phyloP scores from a whole-genome alignment of 2,797 vertebrate species.

The Sebastes melanostomus region DNA sequence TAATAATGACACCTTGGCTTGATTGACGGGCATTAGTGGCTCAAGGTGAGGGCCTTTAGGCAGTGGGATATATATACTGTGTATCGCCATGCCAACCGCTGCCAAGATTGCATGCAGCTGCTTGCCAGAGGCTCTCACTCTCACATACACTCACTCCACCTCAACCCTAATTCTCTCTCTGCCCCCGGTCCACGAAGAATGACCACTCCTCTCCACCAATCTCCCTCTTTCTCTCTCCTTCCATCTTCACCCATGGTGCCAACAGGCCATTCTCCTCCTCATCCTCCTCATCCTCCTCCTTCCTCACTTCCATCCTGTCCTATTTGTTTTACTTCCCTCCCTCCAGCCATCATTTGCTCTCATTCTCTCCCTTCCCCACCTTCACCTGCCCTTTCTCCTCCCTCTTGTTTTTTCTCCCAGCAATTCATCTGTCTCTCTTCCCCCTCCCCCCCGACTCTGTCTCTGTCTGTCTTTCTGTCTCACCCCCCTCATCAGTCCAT shows the following conservation, averaged over 20 bases:
- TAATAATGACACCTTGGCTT: not conserved
- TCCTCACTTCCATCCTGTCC: conserved; percentile 2
- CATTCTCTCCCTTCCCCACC: conserved; percentile 28
- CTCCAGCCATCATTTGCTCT: conserved; percentile 38
- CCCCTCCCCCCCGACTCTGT: not conserved
- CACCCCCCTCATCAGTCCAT: not conserved
- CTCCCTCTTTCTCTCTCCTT: conserved; percentile 14
- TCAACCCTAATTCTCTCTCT: not conserved
- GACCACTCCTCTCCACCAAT: conserved; percentile 28
- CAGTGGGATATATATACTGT: conserved; percentile 12
- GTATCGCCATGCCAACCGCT: conserved; percentile 17
- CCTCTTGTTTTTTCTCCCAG: conserved; percentile 17
- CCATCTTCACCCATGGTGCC: conserved; percentile 30
- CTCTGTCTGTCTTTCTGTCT: conserved; percentile 12
- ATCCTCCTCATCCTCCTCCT: conserved; percentile 11
- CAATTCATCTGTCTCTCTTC: conserved; percentile 23
- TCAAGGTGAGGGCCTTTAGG: conserved; percentile 47
- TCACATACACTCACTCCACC: conserved; percentile 15
- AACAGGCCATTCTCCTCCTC: conserved; percentile 24
- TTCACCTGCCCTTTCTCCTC: conserved; percentile 37
- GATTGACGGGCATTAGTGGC: conserved; percentile 28
- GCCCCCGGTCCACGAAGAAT: conserved; percentile 23
- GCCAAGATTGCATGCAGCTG: not conserved
- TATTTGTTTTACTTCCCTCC: conserved; percentile 31
- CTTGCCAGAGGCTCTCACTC: conserved; percentile 33